Evolutionary conservation across 2,888 invertebrate genomes (phyloP).

Genomic region (Amorpha juglandis): DNA sequence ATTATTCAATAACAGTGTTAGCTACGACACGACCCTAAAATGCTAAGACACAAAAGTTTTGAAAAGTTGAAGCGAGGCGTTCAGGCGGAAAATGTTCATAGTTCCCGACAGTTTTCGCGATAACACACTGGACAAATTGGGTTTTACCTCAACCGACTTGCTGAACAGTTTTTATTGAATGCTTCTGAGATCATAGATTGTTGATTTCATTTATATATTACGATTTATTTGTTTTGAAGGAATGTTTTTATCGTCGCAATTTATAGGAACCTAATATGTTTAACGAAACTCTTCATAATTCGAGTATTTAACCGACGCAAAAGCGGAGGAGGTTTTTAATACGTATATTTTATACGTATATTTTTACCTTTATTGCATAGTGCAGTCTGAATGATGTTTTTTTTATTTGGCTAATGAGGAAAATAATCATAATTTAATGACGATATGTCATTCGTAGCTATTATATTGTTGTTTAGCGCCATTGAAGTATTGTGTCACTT

Average conservation of each 20-base stretch:
- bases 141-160: slow-evolving; percentile 36
- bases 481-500: too few relatives aligned
- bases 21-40: slow-evolving; percentile 8
- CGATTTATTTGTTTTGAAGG: slow-evolving; percentile 6
- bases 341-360: too few relatives aligned
- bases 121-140: slow-evolving; percentile 45
- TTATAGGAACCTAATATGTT: background rate
- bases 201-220: slow-evolving; percentile 2
- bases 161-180: slow-evolving; percentile 45
- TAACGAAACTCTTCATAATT: background rate
- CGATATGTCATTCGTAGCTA: too few relatives aligned
- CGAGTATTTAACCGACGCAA: background rate
- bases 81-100: slow-evolving; percentile 41
- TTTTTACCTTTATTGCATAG: too few relatives aligned
- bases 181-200: background rate
- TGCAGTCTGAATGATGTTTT: too few relatives aligned
- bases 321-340: too few relatives aligned
- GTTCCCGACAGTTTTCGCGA: slow-evolving; percentile 41
- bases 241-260: background rate
- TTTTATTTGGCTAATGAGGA: too few relatives aligned
- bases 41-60: slow-evolving; percentile 6
- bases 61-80: slow-evolving; percentile 32
- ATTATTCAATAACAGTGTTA: background rate
- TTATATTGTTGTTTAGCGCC: too few relatives aligned
- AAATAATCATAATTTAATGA: too few relatives aligned